Conservation (phyloP, 2,797 vertebrate species). For the Danio tinwini region DNA sequence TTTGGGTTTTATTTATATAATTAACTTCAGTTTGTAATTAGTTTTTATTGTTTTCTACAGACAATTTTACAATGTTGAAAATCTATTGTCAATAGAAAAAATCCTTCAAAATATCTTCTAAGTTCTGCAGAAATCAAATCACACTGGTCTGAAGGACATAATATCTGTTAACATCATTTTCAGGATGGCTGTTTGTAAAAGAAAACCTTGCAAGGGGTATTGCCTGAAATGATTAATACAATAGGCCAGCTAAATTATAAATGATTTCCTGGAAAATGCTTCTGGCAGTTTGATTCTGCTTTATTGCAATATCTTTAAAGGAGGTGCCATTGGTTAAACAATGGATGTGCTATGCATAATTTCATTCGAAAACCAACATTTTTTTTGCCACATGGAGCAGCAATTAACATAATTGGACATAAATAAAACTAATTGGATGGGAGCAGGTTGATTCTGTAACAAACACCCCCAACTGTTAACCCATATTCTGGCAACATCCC, state of each 20-base stretch:
- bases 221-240: slow-evolving; percentile 1
- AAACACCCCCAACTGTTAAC: slow-evolving; percentile 4
- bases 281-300: slow-evolving; percentile 13
- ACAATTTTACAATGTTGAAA: slow-evolving; percentile 24
- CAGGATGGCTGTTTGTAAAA: background rate
- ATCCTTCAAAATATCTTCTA: background rate
- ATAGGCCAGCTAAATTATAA: background rate
- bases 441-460: slow-evolving; percentile 23
- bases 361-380: background rate
- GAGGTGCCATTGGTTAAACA: slow-evolving; percentile 9
- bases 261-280: slow-evolving; percentile 21
- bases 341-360: slow-evolving; percentile 14
- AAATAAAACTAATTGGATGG: slow-evolving; percentile 40
- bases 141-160: background rate
- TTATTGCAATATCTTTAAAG: slow-evolving; percentile 12
- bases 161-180: slow-evolving; percentile 11
- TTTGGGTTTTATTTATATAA: too few relatives aligned
- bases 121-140: background rate
- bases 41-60: slow-evolving; percentile 42
- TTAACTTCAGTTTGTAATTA: slow-evolving; percentile 11
- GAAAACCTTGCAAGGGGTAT: background rate
- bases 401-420: slow-evolving; percentile 41
- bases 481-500: background rate
- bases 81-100: background rate
- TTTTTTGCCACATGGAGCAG: slow-evolving; percentile 8